Evolutionary conservation across 2,797 vertebrate genomes (phyloP).

Genomic region (Neomorphus geoffroyi): DNA sequence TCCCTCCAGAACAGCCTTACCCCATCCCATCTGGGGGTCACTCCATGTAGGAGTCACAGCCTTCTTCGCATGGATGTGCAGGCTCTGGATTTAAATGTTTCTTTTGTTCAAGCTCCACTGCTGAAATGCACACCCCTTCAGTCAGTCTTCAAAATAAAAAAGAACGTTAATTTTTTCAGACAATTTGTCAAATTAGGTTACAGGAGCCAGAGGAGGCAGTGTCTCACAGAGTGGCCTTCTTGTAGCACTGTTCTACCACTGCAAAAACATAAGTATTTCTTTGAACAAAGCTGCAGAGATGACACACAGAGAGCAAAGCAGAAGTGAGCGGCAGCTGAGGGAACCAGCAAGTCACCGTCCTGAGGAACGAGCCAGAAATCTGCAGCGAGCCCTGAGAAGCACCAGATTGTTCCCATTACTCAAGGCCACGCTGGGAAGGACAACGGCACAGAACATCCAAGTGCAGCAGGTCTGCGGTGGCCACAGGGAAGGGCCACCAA

Average conservation of each 20-base stretch:
- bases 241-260: accelerated
- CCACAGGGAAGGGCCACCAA: not conserved
- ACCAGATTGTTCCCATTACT: not conserved
- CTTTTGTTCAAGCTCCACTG: constrained; percentile 70
- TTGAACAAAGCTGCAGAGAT: not conserved
- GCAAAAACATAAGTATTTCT: not conserved
- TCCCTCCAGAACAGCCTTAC: not conserved
- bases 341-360: not conserved
- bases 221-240: not conserved
- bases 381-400: not conserved
- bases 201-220: not conserved
- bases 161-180: not conserved
- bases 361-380: not conserved
- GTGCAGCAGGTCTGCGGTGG: not conserved
- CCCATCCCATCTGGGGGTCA: constrained; percentile 28
- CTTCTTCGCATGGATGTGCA: constrained; percentile 68
- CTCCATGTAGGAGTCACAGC: constrained; percentile 59
- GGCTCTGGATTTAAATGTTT: constrained; percentile 70
- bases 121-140: not conserved
- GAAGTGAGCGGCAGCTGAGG: not conserved
- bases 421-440: not conserved
- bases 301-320: not conserved
- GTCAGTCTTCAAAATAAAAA: constrained; percentile 38
- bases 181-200: not conserved
- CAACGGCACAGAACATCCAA: not conserved